These are phyloP conservation scores for Himalopsyche japonica DNA, from an alignment of 2,888 invertebrate genomes.

Conservation along the genomic window DNA sequence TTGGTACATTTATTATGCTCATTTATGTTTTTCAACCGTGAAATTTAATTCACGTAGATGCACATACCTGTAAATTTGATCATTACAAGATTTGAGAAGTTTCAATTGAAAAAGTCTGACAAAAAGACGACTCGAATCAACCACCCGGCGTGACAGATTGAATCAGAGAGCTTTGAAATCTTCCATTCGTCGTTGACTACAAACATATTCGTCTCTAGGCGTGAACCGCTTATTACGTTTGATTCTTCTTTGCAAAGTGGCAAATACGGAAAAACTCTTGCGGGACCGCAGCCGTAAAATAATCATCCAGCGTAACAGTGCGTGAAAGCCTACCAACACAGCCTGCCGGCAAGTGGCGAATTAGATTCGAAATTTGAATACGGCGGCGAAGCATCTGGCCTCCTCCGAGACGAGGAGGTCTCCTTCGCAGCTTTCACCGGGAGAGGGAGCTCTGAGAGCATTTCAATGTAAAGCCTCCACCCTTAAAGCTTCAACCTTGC, in stretches of 20 bases:
- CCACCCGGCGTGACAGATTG: neutral
- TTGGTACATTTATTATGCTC: too few relatives aligned
- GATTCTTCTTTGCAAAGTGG: neutral
- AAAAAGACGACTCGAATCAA: neutral
- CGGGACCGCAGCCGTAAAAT: conserved; percentile 10
- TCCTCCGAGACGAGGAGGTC: conserved; percentile 18
- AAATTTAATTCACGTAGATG: too few relatives aligned
- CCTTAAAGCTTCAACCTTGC: conserved; percentile 4
- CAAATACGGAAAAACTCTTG: neutral
- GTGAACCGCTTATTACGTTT: neutral
- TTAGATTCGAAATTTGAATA: conserved; percentile 38
- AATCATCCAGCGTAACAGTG: conserved; percentile 19
- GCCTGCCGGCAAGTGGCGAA: conserved; percentile 21
- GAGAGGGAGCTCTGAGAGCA: conserved; percentile 32
- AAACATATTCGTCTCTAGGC: neutral
- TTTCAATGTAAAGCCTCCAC: conserved; percentile 39
- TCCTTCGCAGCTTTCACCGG: neutral
- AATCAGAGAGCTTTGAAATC: neutral
- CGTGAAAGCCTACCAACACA: conserved; percentile 11
- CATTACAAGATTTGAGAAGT: neutral
- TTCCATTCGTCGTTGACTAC: neutral
- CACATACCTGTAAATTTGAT: neutral
- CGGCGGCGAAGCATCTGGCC: conserved; percentile 30
- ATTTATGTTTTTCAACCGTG: too few relatives aligned
- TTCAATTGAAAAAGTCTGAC: neutral